These are phyloP conservation scores for Macropis europaea DNA, from an alignment of 2,888 invertebrate species.

Conservation along the genomic window DNA sequence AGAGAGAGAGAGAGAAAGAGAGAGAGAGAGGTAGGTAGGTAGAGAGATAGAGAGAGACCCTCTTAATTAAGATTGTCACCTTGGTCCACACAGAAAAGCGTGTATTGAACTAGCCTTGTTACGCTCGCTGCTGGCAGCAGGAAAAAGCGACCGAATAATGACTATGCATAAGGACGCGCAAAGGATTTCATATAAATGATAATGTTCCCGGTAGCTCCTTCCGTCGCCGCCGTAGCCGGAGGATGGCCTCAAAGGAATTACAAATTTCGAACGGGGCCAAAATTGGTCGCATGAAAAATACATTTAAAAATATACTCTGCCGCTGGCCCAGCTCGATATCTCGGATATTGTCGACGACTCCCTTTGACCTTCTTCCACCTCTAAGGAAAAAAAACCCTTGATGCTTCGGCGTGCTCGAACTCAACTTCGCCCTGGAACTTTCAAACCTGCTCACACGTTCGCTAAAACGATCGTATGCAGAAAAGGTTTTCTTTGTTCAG, in stretches of 20 bases:
- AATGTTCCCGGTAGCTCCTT: constrained; percentile 69
- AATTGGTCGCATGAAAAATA: constrained; percentile 70
- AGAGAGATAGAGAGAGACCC: neutral
- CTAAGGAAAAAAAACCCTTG: neutral
- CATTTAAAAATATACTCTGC: constrained; percentile 58
- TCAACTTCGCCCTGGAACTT: neutral
- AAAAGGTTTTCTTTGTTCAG: no score
- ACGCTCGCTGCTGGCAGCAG: constrained; percentile 26
- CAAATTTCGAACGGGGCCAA: constrained; percentile 71
- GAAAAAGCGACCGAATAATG: constrained; percentile 67
- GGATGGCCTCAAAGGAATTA: constrained; percentile 75
- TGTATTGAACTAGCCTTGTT: constrained; percentile 59
- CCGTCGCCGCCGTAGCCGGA: constrained; percentile 55
- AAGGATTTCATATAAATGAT: constrained; percentile 79
- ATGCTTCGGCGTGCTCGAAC: neutral
- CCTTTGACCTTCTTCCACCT: constrained; percentile 25
- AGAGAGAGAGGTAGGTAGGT: no score
- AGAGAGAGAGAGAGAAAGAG: neutral
- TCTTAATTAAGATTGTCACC: constrained; percentile 65
- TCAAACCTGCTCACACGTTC: no score
- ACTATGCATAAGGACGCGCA: constrained; percentile 76
- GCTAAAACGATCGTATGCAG: no score
- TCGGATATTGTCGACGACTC: constrained; percentile 30
- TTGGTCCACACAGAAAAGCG: constrained; percentile 34
- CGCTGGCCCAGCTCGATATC: constrained; percentile 4